Percentiles rank a stretch among this genome's conserved stretches.
These are phyloP conservation scores for Paratilapia polleni DNA, from an alignment of 2,113 vertebrate genomes.

Conservation along the genomic window DNA sequence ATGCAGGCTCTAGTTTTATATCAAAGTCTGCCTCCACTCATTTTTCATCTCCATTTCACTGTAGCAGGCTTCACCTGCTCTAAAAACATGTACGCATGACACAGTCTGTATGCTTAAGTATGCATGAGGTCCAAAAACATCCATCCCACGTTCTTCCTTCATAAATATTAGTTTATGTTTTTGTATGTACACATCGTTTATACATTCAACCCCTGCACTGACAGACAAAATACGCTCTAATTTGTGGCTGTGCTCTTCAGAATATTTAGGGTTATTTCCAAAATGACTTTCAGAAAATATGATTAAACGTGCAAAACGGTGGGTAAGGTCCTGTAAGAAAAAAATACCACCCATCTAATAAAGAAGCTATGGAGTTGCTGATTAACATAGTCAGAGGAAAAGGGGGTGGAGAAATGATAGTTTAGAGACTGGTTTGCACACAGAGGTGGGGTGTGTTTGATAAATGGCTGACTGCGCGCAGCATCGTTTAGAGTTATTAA, in stretches of 20 bases:
- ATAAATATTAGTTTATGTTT: neutral
- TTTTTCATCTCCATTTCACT: neutral
- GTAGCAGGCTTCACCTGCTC: neutral
- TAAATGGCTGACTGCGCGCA: constrained; percentile 63
- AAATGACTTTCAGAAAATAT: neutral
- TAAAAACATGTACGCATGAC: neutral
- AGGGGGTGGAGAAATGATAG: constrained; percentile 33
- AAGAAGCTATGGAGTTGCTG: constrained; percentile 32
- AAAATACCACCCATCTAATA: neutral
- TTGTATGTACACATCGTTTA: neutral
- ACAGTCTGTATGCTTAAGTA: neutral
- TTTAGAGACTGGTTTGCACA: constrained; percentile 30
- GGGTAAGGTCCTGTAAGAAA: neutral
- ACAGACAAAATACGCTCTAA: neutral
- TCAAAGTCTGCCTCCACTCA: neutral
- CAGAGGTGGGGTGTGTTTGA: constrained; percentile 58
- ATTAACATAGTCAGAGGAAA: constrained; percentile 35
- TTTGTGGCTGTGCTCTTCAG: neutral
- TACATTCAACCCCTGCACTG: neutral
- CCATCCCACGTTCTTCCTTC: neutral
- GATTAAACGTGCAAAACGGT: neutral
- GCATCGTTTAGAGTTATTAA: constrained; percentile 75
- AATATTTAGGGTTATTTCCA: neutral
- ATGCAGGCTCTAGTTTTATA: neutral
- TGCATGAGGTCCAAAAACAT: no score